phyloP scores from a whole-genome alignment of 1,140 invertebrate species.

The Panulirus ornatus region DNA sequence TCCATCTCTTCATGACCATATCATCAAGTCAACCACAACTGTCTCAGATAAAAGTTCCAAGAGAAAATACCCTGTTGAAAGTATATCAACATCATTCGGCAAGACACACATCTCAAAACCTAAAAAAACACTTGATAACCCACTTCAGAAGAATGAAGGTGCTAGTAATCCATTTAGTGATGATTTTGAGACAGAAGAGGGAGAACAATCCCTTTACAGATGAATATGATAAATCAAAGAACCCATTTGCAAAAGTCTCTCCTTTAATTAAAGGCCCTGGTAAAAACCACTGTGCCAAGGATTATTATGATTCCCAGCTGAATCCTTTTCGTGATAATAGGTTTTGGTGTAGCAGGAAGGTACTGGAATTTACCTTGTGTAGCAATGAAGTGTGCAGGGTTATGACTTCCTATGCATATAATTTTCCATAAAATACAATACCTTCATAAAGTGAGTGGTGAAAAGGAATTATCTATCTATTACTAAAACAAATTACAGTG shows the following conservation, averaged over 20 bases:
- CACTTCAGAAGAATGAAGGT: constrained; percentile 17
- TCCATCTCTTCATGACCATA: constrained; percentile 52
- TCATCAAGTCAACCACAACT: constrained; percentile 34
- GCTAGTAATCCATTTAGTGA: constrained; percentile 43
- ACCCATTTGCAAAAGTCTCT: constrained; percentile 55
- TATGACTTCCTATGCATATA: too few relatives aligned
- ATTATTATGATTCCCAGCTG: constrained; percentile 42
- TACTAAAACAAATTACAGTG: too few relatives aligned
- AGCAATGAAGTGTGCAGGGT: too few relatives aligned
- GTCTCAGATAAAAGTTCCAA: background rate
- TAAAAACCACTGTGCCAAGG: constrained; percentile 45
- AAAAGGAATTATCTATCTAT: too few relatives aligned
- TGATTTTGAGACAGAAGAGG: constrained; percentile 60
- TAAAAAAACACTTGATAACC: constrained; percentile 16
- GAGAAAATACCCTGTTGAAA: constrained; percentile 24
- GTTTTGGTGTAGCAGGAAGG: too few relatives aligned
- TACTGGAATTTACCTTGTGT: too few relatives aligned
- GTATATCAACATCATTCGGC: constrained; percentile 33
- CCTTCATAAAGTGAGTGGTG: too few relatives aligned
- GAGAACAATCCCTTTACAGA: constrained; percentile 52
- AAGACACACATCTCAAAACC: constrained; percentile 28
- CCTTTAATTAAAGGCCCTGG: constrained; percentile 9
- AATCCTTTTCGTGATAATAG: constrained; percentile 56
- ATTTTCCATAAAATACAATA: too few relatives aligned
- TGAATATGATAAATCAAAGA: constrained; percentile 62